A percentile compares a stretch with the other conserved stretches of the same genome.
Evolutionary conservation across 2,113 vertebrate species (phyloP).

Genomic region (Ariopsis seemanni): DNA sequence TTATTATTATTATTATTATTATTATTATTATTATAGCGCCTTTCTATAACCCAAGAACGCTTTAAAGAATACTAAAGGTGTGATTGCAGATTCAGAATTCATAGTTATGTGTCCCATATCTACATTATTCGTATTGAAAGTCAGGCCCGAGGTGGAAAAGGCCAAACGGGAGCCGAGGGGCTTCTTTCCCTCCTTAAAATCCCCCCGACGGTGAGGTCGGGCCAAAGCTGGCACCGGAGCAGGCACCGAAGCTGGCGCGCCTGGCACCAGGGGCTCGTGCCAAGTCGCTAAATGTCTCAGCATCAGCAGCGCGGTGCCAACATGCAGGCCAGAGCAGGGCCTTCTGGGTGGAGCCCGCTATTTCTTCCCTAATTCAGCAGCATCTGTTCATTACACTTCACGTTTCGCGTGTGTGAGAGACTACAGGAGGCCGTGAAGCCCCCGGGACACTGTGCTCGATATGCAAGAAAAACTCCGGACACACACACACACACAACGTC

Average conservation of each 20-base stretch:
- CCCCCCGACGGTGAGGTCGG: conserved; percentile 39
- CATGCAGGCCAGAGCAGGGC: conserved; percentile 64
- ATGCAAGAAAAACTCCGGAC: conserved; percentile 37
- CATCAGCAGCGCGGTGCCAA: conserved; percentile 74
- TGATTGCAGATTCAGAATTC: neutral
- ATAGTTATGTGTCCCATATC: neutral
- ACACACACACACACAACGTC: neutral
- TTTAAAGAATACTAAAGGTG: too few relatives aligned
- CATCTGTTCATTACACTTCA: conserved; percentile 81
- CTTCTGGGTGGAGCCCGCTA: conserved; percentile 79
- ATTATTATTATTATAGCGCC: too few relatives aligned
- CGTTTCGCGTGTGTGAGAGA: conserved; percentile 62
- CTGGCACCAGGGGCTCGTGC: conserved; percentile 58
- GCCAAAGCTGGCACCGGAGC: conserved; percentile 31
- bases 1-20: too few relatives aligned
- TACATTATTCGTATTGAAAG: conserved; percentile 9
- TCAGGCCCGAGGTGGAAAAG: conserved; percentile 37
- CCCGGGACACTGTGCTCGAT: conserved; percentile 19
- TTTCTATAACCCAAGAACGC: too few relatives aligned
- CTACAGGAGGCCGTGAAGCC: conserved; percentile 18
- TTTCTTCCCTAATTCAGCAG: conserved; percentile 83
- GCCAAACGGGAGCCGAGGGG: conserved; percentile 43
- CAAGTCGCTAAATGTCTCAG: conserved; percentile 79
- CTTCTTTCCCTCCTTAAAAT: conserved; percentile 41
- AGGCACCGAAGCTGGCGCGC: conserved; percentile 33